phyloP scores from a whole-genome alignment of 2,888 invertebrate species.

The Pterostichus niger region DNA sequence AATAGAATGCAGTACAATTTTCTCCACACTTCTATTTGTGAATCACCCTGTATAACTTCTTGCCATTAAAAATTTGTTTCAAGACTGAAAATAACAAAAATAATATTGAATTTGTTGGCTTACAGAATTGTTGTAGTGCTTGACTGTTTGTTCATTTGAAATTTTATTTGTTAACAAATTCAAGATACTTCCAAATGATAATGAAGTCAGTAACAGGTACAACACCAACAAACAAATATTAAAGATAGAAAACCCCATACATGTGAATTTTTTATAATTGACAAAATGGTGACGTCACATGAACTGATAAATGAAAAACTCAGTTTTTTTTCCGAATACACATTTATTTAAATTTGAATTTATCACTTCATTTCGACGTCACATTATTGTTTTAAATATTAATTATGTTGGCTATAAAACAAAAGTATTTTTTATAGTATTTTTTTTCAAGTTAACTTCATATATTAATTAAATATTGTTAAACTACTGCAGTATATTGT shows the following conservation, averaged over 20 bases:
- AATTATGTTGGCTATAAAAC: conserved; percentile 44
- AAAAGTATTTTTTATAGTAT: conserved; percentile 37
- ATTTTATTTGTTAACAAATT: conserved; percentile 41
- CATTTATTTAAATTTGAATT: conserved; percentile 2
- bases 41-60: conserved; percentile 38
- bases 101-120: conserved; percentile 13
- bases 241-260: conserved; percentile 12
- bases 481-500: conserved; percentile 52
- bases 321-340: too few species aligned
- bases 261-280: not conserved
- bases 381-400: conserved; percentile 27
- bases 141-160: conserved; percentile 28
- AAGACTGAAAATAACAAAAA: conserved; percentile 40
- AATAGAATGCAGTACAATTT: conserved; percentile 14
- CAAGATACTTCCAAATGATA: conserved; percentile 38
- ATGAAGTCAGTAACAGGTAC: conserved; percentile 19
- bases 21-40: conserved; percentile 14
- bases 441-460: conserved; percentile 53
- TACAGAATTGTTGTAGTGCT: conserved; percentile 36
- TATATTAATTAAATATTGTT: conserved; percentile 25
- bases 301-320: too few species aligned
- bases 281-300: not conserved
- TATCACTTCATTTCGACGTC: conserved; percentile 2
- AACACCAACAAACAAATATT: conserved; percentile 44
- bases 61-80: conserved; percentile 44